Base-by-base conservation (phyloP, 2,113 vertebrate genomes). In the Hydrolagus affinis region DNA sequence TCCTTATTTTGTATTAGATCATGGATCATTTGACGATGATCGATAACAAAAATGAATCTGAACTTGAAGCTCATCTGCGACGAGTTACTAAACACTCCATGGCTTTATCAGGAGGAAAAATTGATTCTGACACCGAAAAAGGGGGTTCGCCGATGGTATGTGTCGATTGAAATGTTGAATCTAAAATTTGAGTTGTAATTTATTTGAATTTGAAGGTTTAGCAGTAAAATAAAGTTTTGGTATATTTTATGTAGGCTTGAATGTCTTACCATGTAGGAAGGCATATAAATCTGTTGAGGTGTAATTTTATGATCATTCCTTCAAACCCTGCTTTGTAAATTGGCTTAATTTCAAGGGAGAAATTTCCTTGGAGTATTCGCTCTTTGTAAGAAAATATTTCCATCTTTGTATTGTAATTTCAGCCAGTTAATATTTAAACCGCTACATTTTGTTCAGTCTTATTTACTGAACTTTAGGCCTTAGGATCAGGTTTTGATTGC, bases 21-120 rank as follows among this genome's bases (percentile, higher is more conserved):
- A 92, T 99, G 85, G 97, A 99, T 89, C 98, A 99, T 87, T 89
- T 99, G 60, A 96, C 96, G 0, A 97, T 99, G 97, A 98, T 99
- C 23, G 98, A 99, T 87, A 98, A 99, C 86, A 97, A 96, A 87
- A 98, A 97, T 1, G 98, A 99, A 87, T 99, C 98, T 0, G 97
- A 99, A 88, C 89, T 99, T 88, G 98, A 99, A 87, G 95, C 95
- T 44, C 94, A 98, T 66, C 91, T 99, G 12, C 94, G 96, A 86
- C 92, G 95, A 60, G 94, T 96, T 88, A 95, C 98, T 90, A 99
- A 99, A 89, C 96, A 96, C 75, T 93, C 94, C 0, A 93, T 96
- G 89, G 96, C 97, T 87, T 92, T 95, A 85, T 91, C 91, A 0
- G 95, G 96, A 56, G 90, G 89, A 78, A 98, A 99, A 90, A 91